Base-by-base conservation (phyloP, 2,113 vertebrate genomes). In the Myrmophylax atrothorax region DNA sequence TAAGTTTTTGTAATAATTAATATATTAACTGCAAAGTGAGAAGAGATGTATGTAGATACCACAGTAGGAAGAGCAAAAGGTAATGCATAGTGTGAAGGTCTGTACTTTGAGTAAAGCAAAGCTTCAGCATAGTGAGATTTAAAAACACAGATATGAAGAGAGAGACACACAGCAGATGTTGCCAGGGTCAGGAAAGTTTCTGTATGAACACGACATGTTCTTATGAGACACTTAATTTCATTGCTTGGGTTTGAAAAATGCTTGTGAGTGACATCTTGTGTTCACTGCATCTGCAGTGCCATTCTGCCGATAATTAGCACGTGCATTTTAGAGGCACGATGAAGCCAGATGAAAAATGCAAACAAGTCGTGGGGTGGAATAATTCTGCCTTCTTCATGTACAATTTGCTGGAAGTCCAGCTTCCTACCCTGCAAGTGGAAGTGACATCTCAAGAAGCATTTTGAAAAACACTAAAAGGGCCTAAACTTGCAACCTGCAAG, bases 181-280 rank as follows among this genome's bases (percentile, higher is more conserved):
- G 25, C 44, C n/a, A 26, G 28, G 37, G 5, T 87, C 66, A 38
- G 66, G 58, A 82, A 72, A 37, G 37, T 55, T 89, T 60, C 23
- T 46, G 12, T 40, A 11, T 49, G 53, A 89, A 49, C 44, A 18
- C 0, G 72, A 8, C 2, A 0, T 37, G 40, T 60, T 89, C n/a
- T 64, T 70, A 33, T 0, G 0, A 82, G 74, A 49, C 12, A 24
- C 8, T 76, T 49, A 1, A 56, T 83, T 63, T 81, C 35, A 7
- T 44, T 25, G 24, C 42, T 59, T 55, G 42, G 10, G 4, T 68
- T 84, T 73, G 74, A 79, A 89, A 92, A 84, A 90, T 59, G 76
- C 68, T 31, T 89, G 60, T 78, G 87, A 55, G 60, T 92, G 93
- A 94, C 93, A 78, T 64, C 66, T 89, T 91, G 60, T 88, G 84